Base-by-base conservation (phyloP, 2,888 invertebrate species). In the Fragum whitleyi region DNA sequence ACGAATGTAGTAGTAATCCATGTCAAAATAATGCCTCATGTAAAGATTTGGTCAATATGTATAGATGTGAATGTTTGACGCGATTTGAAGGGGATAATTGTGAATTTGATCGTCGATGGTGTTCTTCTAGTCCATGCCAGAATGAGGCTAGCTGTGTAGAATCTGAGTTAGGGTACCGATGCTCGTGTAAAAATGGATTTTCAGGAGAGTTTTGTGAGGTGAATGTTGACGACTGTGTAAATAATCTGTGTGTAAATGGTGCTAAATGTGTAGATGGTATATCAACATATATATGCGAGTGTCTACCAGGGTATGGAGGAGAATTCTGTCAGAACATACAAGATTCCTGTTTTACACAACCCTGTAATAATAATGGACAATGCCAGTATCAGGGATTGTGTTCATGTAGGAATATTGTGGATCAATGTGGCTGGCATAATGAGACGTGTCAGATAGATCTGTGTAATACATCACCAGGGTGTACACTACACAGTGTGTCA, bases 51-150 rank as follows among this genome's bases (percentile, higher is more conserved):
- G 62, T 88, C 11, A 83, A 86, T 55, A 57, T 97, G 94, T 89
- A 83, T 74, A 95, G 97, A 92, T 98, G 98, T 93, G 61, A 73
- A 7, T 89, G 89, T 79, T 32, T 74, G 3, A 29, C 39, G 14
- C 85, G 88, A 47, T 90, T 83, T 72, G 26, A 59, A 19, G 90
- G 90, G 16, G 32, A 36, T 7, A 21, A 74, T 14, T 98, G 98
- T 92, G 97, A 98, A 91, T 95, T 96, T 2, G 97, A 98, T 90
- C 97, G 97, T 67, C 97, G 98, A 93, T 98, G 98, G 92, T 98
- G 98, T 93, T 96, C 97, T 72, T 97, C 97, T 0, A 97, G 97
- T 94, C 98, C 98, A 0, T 98, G 98, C 93, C 95, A 97, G 81
- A 98, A 98, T 91, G 97, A 97, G 0, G 98, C 98, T 29, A 96